Conservation (phyloP, 2,113 vertebrate species). For the Laticauda colubrina region DNA sequence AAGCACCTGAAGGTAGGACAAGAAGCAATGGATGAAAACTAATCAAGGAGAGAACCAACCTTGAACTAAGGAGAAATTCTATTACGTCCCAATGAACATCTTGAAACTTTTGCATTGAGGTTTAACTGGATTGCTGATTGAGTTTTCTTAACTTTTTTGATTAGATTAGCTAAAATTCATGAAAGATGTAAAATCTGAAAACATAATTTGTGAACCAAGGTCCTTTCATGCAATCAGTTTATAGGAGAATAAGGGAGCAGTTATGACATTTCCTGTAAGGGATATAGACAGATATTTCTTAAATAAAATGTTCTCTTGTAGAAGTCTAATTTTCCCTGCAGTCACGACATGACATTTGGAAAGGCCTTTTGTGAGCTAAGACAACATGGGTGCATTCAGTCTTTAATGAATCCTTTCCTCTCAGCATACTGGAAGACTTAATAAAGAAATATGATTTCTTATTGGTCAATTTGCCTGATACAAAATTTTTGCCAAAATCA, state of each 20-base stretch:
- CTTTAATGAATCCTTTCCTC: slow-evolving; percentile 30
- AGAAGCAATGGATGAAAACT: no score
- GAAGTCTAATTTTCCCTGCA: not conserved
- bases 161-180: slow-evolving; percentile 30
- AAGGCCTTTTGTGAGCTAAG: not conserved
- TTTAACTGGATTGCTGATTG: not conserved
- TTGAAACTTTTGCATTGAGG: not conserved
- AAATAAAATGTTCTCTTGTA: not conserved
- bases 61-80: not conserved
- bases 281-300: not conserved
- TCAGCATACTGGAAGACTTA: slow-evolving; percentile 1
- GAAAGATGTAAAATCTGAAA: slow-evolving; percentile 42
- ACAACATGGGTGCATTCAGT: not conserved
- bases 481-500: not conserved
- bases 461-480: not conserved
- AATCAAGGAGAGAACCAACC: no score
- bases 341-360: not conserved
- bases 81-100: not conserved
- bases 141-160: not conserved
- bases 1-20: no score
- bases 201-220: not conserved
- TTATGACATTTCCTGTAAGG: not conserved
- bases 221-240: not conserved
- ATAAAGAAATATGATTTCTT: slow-evolving; percentile 4
- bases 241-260: not conserved